Evolutionary conservation across 2,888 invertebrate genomes (phyloP), one percentile per base, ranked within the genome.

Genomic region (Caenorhabditis virilis): DNA sequence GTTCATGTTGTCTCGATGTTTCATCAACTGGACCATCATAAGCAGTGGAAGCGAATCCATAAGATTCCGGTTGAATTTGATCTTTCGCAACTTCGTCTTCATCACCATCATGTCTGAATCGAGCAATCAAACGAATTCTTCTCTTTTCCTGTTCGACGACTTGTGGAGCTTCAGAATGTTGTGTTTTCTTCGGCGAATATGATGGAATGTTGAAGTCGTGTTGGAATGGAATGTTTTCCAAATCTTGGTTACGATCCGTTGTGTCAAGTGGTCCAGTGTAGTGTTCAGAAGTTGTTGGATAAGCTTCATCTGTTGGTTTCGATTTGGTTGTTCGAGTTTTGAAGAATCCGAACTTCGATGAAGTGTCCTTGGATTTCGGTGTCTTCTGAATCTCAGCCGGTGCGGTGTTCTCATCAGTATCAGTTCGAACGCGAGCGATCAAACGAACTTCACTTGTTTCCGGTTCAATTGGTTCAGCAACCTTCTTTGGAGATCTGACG

Each of bases 261-360:
- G 43, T 35, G 13, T 67, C 59, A 4, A 64, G 49, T 18, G 53
- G 50, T 5, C 69, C 68, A 22, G 41, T 26, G 22, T 57, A 66
- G n/a, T 52, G 41, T 13, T 52, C 53, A 11, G 43, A 16, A 16
- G 35, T 13, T 22, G 20, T 22, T 7, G 54, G 45, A n/a, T 55
- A 47, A 9, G 35, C 18, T 16, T 46, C 39, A 20, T 30, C 39
- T 11, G 43, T 16, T 16, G 6, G 6, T n/a, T 18, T 11, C 4
- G 6, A 11, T 39, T 39, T 33, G 30, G 4, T n/a, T n/a, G n/a
- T n/a, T n/a, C n/a, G n/a, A n/a, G n/a, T n/a, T n/a, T n/a, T 36
- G 36, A 47, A 47, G 33, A 47, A 47, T 47, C 47, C 47, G 47
- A 47, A 47, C 45, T 42, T 36, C n/a, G n/a, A 36, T 36, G 36